These are phyloP conservation scores for Limosa lapponica DNA, from an alignment of 2,797 vertebrate genomes.

Conservation along the genomic window DNA sequence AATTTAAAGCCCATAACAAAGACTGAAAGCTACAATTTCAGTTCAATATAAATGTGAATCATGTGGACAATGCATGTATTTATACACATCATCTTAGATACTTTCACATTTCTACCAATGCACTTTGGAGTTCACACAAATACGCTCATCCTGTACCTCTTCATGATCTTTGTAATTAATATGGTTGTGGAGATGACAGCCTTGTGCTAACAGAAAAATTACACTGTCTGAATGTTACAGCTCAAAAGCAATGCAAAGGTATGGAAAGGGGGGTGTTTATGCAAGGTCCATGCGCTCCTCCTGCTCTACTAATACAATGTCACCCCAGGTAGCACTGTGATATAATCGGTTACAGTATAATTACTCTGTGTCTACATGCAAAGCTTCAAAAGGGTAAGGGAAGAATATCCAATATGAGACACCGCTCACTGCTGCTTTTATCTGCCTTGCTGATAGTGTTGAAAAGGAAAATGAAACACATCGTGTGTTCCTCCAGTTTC, in stretches of 20 bases:
- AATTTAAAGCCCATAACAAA: neutral
- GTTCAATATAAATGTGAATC: neutral
- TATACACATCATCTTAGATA: neutral
- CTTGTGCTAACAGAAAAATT: neutral
- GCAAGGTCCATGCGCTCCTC: neutral
- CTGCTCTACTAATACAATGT: neutral
- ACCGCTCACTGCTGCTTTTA: neutral
- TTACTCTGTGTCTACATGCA: neutral
- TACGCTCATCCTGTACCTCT: neutral
- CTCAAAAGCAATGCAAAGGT: neutral
- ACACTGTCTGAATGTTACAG: neutral
- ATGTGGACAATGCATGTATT: neutral
- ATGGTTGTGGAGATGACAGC: neutral
- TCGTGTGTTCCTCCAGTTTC: neutral
- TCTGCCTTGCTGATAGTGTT: neutral
- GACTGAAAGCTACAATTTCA: neutral
- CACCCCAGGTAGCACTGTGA: neutral
- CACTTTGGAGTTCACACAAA: neutral
- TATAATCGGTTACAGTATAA: neutral
- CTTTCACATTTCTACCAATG: neutral
- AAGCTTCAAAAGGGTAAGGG: neutral
- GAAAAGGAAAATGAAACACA: neutral
- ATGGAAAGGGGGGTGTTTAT: neutral
- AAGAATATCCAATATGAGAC: neutral
- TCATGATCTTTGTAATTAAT: neutral